Evolutionary conservation across 2,797 vertebrate species (phyloP), one percentile per base, ranked within the genome.

Genomic region (Peromyscus melanophrys): DNA sequence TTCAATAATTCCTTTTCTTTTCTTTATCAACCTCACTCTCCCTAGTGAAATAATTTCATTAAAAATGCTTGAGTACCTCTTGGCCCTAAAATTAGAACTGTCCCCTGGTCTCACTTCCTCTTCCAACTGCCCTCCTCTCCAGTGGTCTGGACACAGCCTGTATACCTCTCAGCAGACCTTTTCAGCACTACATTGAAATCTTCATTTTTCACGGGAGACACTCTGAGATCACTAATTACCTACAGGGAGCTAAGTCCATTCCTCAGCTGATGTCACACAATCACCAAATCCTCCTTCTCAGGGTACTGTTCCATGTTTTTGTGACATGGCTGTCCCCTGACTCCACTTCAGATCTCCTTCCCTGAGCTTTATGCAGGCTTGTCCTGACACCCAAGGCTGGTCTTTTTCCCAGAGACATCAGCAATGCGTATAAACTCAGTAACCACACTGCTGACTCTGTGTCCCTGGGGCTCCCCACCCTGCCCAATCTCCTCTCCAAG

Each of bases 1-100:
- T 52, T 49, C 21, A 57, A 0, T 55, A 43, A 84, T 73, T 94
- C 31, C 16, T 87, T 95, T 52, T 95, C 55, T 93, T 46, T 90
- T 29, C 34, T 84, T 96, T 86, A 37, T 76, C 61, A 46, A 27
- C 52, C 14, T 87, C 34, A 65, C 27, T 73, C 4, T 40, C 17
- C 2, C 3, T 55, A 25, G 10, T 43, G 19, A 27, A 46, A 87
- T 19, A 49, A 81, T 84, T 84, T 21, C 31, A 75, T 63, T 17
- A 40, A 95, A 37, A 55, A 40, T 46, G 40, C 31, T 61, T 34
- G 88, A 69, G 12, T 25, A n/a, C 21, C 61, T 92, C 49, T 90
- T 86, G 81, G 19, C 59, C 9, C 91, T 88, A 67, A 89, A 71
- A 43, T 59, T 16, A 93, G 83, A 83, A 29, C 43, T 31, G 43